Base-by-base conservation (phyloP, 2,113 vertebrate genomes). In the Cervus canadensis region DNA sequence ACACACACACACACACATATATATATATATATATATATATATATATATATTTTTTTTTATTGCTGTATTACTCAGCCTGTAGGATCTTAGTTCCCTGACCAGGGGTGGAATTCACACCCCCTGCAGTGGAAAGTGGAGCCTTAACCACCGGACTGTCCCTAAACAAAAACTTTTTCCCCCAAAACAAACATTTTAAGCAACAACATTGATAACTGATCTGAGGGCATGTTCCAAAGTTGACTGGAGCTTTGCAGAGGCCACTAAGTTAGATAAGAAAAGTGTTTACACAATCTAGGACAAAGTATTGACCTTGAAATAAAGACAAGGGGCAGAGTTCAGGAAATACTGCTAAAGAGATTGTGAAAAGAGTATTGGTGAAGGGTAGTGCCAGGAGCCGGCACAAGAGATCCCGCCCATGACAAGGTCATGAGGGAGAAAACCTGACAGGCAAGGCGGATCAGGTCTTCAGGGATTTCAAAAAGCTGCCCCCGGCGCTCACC, bases 51-150 rank as follows among this genome's bases (percentile, higher is more conserved):
- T 36, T 36, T 50, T 50, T 50, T 50, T 50, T 67, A 11, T 71
- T 5, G 36, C 67, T 40, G 21, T 1, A 74, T 36, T 5, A 0
- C 11, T 33, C 6, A 40, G 21, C 19, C n/a, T 74, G 67, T 11
- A 74, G 36, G 21, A 40, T 74, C 21, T 74, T 25, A 74, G 36
- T 74, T 40, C 21, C 36, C 36, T 25, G 67, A 25, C 67, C 19
- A 40, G 21, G n/a, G 10, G 21, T 74, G 19, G 36, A 74, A 74
- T 40, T 40, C 67, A 40, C 0, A 0, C 2, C 11, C 67, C 21
- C 10, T 74, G 67, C 10, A 74, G 11, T 74, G 67, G 21, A 40
- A 40, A 11, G 67, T 74, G 21, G 67, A 74, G 36, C 13, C 21
- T 40, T 23, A 74, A 25, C 36, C 21, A 74, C 67, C 0, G 2